These are phyloP conservation scores for Sebastes umbrosus DNA, from an alignment of 2,797 vertebrate species.

Conservation along the genomic window DNA sequence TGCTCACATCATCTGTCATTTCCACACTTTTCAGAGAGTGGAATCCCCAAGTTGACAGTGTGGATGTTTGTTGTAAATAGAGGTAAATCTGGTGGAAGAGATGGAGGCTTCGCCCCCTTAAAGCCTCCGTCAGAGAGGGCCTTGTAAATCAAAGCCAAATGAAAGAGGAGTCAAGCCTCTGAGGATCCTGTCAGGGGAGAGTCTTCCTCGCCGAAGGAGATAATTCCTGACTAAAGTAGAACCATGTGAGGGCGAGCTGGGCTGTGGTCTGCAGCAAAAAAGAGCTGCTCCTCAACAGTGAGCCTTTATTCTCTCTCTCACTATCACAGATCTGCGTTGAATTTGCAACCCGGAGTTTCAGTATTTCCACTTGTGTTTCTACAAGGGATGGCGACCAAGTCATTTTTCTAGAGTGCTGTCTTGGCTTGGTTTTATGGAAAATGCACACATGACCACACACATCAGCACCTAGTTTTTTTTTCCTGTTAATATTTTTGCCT, in stretches of 20 bases:
- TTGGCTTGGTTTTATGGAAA: not conserved
- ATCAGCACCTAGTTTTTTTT: not conserved
- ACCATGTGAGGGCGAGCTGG: constrained; percentile 62
- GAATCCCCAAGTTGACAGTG: not conserved
- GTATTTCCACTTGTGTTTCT: not conserved
- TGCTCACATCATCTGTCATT: constrained; percentile 19
- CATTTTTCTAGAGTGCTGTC: not conserved
- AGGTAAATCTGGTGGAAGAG: not conserved
- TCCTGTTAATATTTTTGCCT: not conserved
- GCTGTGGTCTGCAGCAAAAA: constrained; percentile 16
- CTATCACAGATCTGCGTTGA: constrained; percentile 18
- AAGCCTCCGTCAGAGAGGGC: constrained; percentile 21
- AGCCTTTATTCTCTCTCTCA: not conserved
- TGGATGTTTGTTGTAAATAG: constrained; percentile 8
- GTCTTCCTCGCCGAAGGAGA: constrained; percentile 54
- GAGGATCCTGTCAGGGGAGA: constrained; percentile 48
- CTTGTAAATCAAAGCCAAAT: constrained; percentile 71
- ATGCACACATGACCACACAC: not conserved
- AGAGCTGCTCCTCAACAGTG: constrained; percentile 25
- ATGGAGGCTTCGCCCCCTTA: not conserved
- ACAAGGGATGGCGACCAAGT: not conserved
- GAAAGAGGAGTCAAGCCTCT: constrained; percentile 58
- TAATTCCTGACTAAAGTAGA: constrained; percentile 73
- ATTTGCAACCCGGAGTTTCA: not conserved
- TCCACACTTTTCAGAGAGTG: not conserved